Conservation (phyloP, 2,797 vertebrate species). For the Sebastolobus alascanus region DNA sequence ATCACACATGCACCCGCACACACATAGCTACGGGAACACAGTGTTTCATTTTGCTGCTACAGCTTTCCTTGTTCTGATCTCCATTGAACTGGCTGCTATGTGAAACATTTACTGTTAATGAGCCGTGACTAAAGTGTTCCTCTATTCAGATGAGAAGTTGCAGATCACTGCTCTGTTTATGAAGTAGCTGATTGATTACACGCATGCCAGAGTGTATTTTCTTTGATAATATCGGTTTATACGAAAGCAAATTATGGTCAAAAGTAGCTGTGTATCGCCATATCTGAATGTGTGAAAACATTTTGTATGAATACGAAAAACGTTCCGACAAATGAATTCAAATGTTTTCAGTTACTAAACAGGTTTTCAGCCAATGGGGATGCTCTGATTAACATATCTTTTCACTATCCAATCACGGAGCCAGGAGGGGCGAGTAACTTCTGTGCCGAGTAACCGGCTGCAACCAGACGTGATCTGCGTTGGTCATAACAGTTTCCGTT, state of each 20-base stretch:
- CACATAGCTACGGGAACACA: conserved; percentile 51
- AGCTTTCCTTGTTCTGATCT: conserved; percentile 44
- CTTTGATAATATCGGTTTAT: neutral
- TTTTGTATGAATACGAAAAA: neutral
- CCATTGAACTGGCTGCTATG: conserved; percentile 46
- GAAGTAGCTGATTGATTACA: neutral
- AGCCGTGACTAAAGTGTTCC: conserved; percentile 8
- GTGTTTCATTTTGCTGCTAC: conserved; percentile 56
- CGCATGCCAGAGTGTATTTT: neutral
- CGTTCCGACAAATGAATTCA: rapidly evolving
- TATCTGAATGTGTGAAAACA: neutral
- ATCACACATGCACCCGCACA: conserved; percentile 54
- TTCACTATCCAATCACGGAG: too few species aligned
- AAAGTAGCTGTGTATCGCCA: rapidly evolving
- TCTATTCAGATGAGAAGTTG: conserved; percentile 11
- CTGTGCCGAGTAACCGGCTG: too few species aligned
- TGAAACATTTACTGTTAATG: conserved; percentile 41
- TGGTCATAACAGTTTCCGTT: too few species aligned
- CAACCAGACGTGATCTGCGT: too few species aligned
- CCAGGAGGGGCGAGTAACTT: too few species aligned
- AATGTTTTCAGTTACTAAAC: neutral
- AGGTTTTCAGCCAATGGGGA: too few species aligned
- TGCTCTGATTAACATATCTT: too few species aligned
- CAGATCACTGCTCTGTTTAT: neutral
- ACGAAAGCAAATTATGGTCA: too few species aligned